Base-by-base conservation (phyloP, 2,113 vertebrate genomes). In the Hippocampus mohnikei region DNA sequence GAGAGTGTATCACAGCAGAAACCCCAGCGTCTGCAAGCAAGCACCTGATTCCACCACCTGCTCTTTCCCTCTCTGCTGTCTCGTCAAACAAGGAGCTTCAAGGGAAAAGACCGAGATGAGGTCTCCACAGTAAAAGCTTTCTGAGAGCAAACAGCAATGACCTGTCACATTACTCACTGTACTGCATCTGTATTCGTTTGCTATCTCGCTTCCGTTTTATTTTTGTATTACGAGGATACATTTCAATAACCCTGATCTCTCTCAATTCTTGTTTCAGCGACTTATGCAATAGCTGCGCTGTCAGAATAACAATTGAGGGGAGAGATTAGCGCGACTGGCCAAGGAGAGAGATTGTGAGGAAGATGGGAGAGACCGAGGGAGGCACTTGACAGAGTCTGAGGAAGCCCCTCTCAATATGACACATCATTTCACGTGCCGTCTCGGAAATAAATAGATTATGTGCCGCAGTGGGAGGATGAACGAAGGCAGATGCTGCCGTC, bases 251-350 rank as follows among this genome's bases (percentile, higher is more conserved):
- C 69, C 80, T 55, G 74, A 88, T 80, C 84, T 87, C 80, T 85
- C 80, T 85, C 85, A 83, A 82, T 88, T 81, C 77, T 72, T 64
- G 76, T 71, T 85, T 83, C 73, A 74, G 79, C 70, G 72, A 74
- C 81, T 91, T 91, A 91, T 52, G 75, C 84, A 92, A 91, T 74
- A 59, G 85, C 82, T 73, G 78, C 79, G 68, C 84, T 83, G 82
- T 89, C 79, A 84, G 88, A 91, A 88, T 89, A 90, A 89, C 85
- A 89, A 90, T 87, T 83, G 82, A 71, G 79, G 87, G 73, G 79
- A 80, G 76, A 85, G 86, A 86, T 88, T 88, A 89, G 78, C 62
- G 72, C 84, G 71, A 76, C 79, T 76, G 64, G 79, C 80, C 75
- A 76, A 81, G 76, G 78, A 83, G 80, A 69, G 72, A 69, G 68